Base-by-base conservation (phyloP, 2,113 vertebrate species). In the Ceyx margarethae region DNA sequence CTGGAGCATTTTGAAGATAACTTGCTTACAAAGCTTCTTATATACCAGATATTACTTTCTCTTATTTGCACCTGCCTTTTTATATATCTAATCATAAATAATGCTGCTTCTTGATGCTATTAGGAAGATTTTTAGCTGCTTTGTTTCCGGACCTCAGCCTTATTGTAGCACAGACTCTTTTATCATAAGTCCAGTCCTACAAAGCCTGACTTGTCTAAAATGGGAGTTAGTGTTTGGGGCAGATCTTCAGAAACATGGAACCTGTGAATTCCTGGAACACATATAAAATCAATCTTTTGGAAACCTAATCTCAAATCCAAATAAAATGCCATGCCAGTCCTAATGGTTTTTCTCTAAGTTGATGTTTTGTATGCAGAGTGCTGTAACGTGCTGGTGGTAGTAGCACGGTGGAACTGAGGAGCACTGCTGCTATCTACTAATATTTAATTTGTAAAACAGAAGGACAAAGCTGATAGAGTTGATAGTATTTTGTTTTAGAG, bases 71-170 rank as follows among this genome's bases (percentile, higher is more conserved):
- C 60, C 71, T 95, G 71, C 69, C 57, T 93, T 95, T 96, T 95
- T 93, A 95, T 94, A 96, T 97, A 88, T 94, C 95, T 93, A 95
- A 95, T 86, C 40, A 87, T 48, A 95, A 94, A 94, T 85, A 94
- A 78, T 82, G 51, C 73, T 92, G 43, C 73, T 80, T 92, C 85
- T 87, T 93, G 85, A 96, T 60, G 37, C 26, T 82, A 10, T 81
- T 66, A 15, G 22, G 26, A 78, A 46, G 43, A 51, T 33, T 71
- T 84, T 65, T 75, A 35, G 48, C 61, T 77, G 35, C 3, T 90
- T 85, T 87, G 2, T 77, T 91, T 85, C 17, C 48, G 57, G 43
- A 85, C 14, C 31, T 91, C n/a, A 57, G 53, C 7, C n/a, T 83
- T 79, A 54, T 16, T 87, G 60, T 29, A 37, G 9, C 54, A 21